Evolutionary conservation across 1,140 invertebrate species (phyloP).

Genomic region (Calliphora vicina): DNA sequence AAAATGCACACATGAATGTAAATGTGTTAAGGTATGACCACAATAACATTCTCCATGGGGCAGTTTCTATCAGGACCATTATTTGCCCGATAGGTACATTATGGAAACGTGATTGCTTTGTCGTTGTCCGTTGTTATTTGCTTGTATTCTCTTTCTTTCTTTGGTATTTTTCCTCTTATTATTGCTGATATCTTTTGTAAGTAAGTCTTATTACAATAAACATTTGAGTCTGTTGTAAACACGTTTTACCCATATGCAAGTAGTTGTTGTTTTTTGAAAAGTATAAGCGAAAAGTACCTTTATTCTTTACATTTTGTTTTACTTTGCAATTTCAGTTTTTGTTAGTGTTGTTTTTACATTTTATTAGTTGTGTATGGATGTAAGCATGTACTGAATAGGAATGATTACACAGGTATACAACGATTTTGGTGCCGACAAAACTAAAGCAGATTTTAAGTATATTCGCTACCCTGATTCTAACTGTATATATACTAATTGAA

Average conservation of each 20-base stretch:
- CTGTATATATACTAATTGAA: no score
- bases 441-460: no score
- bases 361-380: no score
- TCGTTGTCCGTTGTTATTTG: background rate
- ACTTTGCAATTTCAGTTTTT: background rate
- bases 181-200: background rate
- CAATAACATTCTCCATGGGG: constrained; percentile 1
- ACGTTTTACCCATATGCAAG: background rate
- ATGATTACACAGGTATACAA: no score
- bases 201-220: background rate
- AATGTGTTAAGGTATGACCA: no score
- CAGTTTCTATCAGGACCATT: background rate
- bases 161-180: background rate
- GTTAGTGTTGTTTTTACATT: background rate
- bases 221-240: constrained; percentile 12
- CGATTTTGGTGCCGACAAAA: no score
- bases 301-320: background rate
- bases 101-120: constrained; percentile 30
- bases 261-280: background rate
- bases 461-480: no score
- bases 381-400: no score
- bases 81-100: constrained; percentile 22
- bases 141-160: background rate
- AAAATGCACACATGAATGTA: background rate
- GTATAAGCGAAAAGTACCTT: background rate